Conservation (phyloP, 2,113 vertebrate species). For the Labeo rohita region DNA sequence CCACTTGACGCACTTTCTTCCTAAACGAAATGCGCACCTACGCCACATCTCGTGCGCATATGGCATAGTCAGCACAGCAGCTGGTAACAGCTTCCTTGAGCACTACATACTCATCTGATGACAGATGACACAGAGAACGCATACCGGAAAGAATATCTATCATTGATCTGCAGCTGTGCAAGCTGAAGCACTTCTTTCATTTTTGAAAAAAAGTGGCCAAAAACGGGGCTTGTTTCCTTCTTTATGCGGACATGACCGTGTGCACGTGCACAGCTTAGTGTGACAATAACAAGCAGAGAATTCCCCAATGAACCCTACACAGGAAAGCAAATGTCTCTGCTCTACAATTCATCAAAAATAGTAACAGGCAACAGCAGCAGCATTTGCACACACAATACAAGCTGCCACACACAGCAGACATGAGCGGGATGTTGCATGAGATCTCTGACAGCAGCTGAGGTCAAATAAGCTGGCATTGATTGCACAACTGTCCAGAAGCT, state of each 20-base stretch:
- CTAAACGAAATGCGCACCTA: background rate
- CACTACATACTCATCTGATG: constrained; percentile 37
- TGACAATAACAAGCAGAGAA: constrained; percentile 68
- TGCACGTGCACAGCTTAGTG: constrained; percentile 60
- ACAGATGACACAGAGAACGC: constrained; percentile 33
- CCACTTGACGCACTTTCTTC: background rate
- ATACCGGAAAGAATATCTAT: constrained; percentile 30
- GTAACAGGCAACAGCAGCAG: constrained; percentile 58
- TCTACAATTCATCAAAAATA: constrained; percentile 69
- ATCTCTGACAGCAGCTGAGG: constrained; percentile 22
- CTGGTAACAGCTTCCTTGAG: constrained; percentile 47
- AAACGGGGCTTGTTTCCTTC: constrained; percentile 58
- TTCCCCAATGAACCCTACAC: constrained; percentile 63
- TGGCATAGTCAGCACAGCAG: constrained; percentile 32
- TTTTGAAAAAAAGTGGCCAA: background rate
- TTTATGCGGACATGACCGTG: constrained; percentile 55
- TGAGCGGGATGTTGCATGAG: constrained; percentile 8
- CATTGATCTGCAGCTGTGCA: constrained; percentile 47
- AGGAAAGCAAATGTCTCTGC: constrained; percentile 68
- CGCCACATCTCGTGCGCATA: constrained; percentile 15
- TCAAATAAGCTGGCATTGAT: constrained; percentile 10
- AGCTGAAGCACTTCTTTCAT: constrained; percentile 54
- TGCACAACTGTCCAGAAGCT: constrained; percentile 24
- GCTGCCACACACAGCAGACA: constrained; percentile 6
- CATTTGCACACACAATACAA: constrained; percentile 33